These are phyloP conservation scores for Daptonema setosum DNA, from an alignment of 2,888 invertebrate species.

Conservation along the genomic window DNA sequence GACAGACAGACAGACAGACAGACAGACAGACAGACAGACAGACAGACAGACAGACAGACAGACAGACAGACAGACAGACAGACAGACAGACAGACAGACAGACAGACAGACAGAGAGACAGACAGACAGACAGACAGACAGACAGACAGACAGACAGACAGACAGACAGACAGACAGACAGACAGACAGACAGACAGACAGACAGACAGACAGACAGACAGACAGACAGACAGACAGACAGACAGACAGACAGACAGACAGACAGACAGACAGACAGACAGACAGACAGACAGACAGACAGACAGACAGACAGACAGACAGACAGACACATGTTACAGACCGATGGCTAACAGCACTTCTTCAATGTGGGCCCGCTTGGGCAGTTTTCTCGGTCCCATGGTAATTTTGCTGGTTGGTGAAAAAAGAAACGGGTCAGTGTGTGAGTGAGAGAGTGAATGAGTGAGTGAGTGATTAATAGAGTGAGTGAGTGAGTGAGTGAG, in stretches of 20 bases:
- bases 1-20: background rate
- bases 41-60: background rate
- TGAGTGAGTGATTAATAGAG: no score
- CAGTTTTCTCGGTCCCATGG: background rate
- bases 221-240: background rate
- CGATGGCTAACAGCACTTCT: background rate
- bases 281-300: background rate
- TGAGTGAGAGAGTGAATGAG: no score
- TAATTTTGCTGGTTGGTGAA: no score
- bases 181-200: background rate
- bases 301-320: background rate
- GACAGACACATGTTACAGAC: background rate
- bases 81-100: background rate
- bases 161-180: background rate
- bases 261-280: background rate
- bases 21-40: background rate
- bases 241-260: background rate
- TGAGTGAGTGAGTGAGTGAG: no score
- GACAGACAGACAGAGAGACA: background rate
- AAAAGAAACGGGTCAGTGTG: no score
- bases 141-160: background rate
- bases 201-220: background rate
- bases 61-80: background rate
- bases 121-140: background rate
- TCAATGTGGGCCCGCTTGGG: background rate